Conservation (phyloP, 92 coral and sea anemone species). For the Virgularia gustaviana region DNA sequence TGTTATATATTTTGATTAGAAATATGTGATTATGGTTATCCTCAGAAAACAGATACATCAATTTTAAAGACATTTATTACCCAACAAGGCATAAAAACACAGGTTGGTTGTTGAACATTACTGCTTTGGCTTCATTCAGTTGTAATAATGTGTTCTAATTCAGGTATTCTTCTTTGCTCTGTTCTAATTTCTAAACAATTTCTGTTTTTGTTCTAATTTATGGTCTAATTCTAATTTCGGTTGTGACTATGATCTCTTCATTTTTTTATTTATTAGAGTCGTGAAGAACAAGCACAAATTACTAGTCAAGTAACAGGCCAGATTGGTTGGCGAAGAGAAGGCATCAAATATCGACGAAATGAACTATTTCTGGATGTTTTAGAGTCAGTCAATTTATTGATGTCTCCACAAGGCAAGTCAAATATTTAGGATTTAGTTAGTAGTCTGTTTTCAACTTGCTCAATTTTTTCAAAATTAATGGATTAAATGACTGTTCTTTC, state of each 20-base stretch:
- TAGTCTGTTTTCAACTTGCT: no score
- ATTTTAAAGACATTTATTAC: conserved; percentile 94
- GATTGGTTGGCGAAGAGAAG: conserved; percentile 99
- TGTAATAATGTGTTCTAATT: no score
- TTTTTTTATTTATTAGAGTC: conserved; percentile 62
- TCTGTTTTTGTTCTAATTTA: no score
- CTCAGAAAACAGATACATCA: conserved; percentile 98
- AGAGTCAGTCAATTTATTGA: conserved; percentile 93
- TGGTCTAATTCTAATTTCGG: no score
- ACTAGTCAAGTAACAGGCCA: conserved; percentile 99
- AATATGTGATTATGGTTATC: conserved; percentile 98
- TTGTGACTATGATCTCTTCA: no score
- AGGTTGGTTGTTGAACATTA: conserved; percentile 54
- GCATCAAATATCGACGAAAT: conserved; percentile 93
- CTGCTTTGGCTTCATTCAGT: background rate
- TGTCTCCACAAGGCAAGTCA: conserved; percentile 95
- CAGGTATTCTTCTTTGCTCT: no score
- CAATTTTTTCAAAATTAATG: background rate
- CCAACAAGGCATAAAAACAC: conserved; percentile 95
- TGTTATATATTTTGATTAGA: conserved; percentile 43
- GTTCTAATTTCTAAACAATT: no score
- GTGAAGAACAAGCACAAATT: conserved; percentile 98
- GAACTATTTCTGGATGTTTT: conserved; percentile 94
- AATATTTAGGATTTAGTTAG: no score
- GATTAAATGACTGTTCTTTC: background rate